phyloP scores from a whole-genome alignment of 1,140 invertebrate genomes.

The Oedothorax gibbosus region DNA sequence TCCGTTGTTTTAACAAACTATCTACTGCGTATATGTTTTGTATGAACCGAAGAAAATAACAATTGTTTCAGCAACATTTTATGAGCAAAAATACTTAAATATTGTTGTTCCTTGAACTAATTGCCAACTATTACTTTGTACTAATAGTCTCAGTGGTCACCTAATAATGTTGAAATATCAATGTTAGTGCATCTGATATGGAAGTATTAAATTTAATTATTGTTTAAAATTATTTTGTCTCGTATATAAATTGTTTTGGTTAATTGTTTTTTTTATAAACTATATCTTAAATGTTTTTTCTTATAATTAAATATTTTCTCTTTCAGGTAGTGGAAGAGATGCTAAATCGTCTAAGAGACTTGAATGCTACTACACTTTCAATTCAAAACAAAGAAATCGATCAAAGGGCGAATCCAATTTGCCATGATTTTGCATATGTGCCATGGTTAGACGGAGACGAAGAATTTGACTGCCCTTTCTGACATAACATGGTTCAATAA shows the following conservation, averaged over 20 bases:
- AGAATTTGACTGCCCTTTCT: constrained; percentile 10
- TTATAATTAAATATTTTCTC: background rate
- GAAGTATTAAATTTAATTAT: too few species aligned
- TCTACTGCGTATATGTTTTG: background rate
- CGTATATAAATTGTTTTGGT: too few species aligned
- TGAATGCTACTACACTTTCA: constrained; percentile 39
- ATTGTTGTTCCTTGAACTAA: too few species aligned
- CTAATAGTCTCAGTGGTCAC: too few species aligned
- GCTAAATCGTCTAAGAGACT: constrained; percentile 42
- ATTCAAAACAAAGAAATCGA: constrained; percentile 28
- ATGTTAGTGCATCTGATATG: too few species aligned
- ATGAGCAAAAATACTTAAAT: too few species aligned
- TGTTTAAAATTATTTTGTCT: too few species aligned
- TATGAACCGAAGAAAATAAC: too few species aligned
- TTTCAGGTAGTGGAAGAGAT: constrained; percentile 45
- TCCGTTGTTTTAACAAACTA: background rate
- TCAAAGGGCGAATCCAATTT: constrained; percentile 38
- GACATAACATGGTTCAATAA: too few species aligned
- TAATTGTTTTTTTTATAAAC: background rate
- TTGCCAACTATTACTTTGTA: too few species aligned
- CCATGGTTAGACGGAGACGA: constrained; percentile 55
- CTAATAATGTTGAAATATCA: too few species aligned
- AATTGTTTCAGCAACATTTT: too few species aligned
- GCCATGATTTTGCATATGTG: constrained; percentile 54
- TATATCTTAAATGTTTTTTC: background rate